Conservation (phyloP, 2,797 vertebrate species). For the Urophycis tenuis region DNA sequence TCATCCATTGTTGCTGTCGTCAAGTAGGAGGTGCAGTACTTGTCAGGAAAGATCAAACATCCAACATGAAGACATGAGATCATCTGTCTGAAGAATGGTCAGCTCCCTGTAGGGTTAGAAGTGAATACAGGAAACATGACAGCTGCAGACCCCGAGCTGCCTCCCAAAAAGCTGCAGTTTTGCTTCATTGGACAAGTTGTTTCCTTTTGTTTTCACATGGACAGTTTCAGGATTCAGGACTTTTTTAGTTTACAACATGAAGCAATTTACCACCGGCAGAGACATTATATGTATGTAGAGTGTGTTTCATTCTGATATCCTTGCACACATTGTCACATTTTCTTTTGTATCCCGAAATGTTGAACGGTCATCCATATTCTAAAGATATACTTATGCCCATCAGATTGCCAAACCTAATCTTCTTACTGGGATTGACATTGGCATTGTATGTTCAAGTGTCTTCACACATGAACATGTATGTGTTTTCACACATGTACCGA, state of each 20-base stretch:
- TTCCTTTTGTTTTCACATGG: neutral
- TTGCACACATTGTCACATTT: neutral
- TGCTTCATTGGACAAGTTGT: neutral
- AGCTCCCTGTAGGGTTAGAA: neutral
- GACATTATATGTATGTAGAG: neutral
- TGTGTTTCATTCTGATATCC: neutral
- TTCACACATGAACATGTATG: neutral
- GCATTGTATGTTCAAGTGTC: neutral
- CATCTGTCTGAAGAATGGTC: neutral
- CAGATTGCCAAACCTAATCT: neutral
- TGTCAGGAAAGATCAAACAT: neutral
- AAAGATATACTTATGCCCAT: neutral
- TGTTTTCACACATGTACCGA: neutral
- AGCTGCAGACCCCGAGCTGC: neutral
- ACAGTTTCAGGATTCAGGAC: neutral
- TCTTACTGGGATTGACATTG: neutral
- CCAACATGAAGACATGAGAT: neutral
- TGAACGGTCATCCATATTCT: neutral
- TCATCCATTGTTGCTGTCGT: no score
- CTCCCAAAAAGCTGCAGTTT: neutral
- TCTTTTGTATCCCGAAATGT: neutral
- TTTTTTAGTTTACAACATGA: neutral
- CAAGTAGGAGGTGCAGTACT: no score
- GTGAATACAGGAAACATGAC: neutral
- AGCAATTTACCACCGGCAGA: neutral